Base-by-base conservation (phyloP, 2,797 vertebrate species). In the Neoniphon sammara region DNA sequence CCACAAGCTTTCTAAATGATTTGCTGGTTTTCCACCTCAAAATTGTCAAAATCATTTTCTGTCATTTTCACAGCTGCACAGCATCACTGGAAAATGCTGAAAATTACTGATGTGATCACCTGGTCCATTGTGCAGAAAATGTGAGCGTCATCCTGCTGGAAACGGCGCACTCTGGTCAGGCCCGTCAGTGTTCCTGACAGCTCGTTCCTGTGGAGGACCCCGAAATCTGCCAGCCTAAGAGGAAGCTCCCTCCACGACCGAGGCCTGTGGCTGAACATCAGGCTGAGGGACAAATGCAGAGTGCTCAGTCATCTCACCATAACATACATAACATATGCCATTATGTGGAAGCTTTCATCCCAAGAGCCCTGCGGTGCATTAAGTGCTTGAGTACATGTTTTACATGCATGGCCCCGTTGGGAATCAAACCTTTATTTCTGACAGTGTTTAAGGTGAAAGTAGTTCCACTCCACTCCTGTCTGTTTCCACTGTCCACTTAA, bases 141-240 rank as follows among this genome's bases (percentile, higher is more conserved):
- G 89, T 99, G 98, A n/a, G 97, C 97, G 0, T 99, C 98, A 1
- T 99, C 98, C 88, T 98, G 98, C 65, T 99, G 96, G 91, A 99
- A 99, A 53, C 97, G 96, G 0, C 97, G 92, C 0, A 98, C 96
- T 55, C 96, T 92, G 62, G 96, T 98, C 81, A 99, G 93, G 30
- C 97, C 97, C 0, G 94, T 96, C 12, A 99, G 87, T 0, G 96
- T 93, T 49, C 96, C 97, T 0, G 96, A 97, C 53, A 97, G 94
- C 61, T 99, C 97, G 0, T 97, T 98, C 58, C 97, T 93, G 71
- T 99, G 98, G 66, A 99, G 94, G 62, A 98, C 96, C 7, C 98
- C 97, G 46, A 99, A 98, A 70, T 99, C 97, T 7, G 97, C 97
- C 69, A 97, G 85, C 63, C 98, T 94, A 11, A 99, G 79, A 15